Conservation (phyloP, 2,113 vertebrate species). For the Lasiurus cinereus region DNA sequence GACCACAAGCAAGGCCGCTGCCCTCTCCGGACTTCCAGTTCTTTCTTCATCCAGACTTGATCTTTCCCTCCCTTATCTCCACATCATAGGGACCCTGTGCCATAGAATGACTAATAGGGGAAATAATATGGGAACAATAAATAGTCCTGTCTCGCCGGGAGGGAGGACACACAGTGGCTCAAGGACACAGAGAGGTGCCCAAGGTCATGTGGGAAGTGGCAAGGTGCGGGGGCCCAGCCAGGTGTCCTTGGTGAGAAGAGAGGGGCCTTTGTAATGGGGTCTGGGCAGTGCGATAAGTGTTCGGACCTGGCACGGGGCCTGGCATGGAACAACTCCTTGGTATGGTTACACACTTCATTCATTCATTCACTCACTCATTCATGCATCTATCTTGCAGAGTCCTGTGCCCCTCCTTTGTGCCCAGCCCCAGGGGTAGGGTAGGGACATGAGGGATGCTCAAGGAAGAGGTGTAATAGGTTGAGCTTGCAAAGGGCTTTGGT, state of each 20-base stretch:
- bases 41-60: background rate
- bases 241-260: background rate
- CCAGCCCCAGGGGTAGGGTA: background rate
- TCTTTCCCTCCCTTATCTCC: background rate
- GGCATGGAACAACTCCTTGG: background rate
- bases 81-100: background rate
- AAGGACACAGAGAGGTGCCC: background rate
- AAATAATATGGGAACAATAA: background rate
- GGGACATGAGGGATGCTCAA: background rate
- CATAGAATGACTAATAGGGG: background rate
- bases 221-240: background rate
- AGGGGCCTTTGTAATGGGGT: background rate
- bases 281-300: background rate
- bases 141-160: background rate
- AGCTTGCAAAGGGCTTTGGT: background rate
- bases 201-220: background rate
- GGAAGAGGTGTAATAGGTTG: background rate
- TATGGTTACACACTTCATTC: background rate
- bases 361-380: background rate
- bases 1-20: background rate
- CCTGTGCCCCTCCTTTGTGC: background rate
- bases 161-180: background rate
- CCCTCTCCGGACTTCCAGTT: background rate
- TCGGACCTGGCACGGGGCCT: background rate
- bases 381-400: background rate